phyloP scores from a whole-genome alignment of 1,140 invertebrate species.

The Sarcophaga bullata region DNA sequence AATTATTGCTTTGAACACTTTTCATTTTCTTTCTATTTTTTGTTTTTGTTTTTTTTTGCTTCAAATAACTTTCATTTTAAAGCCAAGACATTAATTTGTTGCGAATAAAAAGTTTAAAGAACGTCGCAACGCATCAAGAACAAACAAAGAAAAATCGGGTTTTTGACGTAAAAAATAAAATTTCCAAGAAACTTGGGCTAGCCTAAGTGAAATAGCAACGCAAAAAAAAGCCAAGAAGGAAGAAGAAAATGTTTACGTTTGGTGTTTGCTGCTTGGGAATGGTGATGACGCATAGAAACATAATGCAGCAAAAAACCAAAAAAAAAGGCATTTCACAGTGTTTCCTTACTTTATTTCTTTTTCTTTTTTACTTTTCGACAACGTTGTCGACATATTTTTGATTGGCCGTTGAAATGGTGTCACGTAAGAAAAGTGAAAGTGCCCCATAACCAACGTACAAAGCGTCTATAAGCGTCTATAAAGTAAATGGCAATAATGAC shows the following conservation, averaged over 20 bases:
- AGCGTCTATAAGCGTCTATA: not conserved
- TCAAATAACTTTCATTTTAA: not conserved
- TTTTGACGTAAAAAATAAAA: no score
- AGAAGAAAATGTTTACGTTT: not conserved
- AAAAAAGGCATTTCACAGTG: no score
- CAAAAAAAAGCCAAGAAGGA: no score
- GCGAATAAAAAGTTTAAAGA: not conserved
- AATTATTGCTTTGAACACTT: no score
- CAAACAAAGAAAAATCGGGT: not conserved
- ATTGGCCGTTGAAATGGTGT: conserved; percentile 10
- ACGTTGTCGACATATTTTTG: not conserved
- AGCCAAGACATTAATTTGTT: conserved; percentile 9
- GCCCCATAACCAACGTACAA: not conserved
- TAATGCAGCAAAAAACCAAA: not conserved
- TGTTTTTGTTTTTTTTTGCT: no score
- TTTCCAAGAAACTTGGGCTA: no score
- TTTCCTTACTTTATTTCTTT: not conserved
- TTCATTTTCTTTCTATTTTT: no score
- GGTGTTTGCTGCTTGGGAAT: not conserved
- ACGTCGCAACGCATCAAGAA: conserved; percentile 9
- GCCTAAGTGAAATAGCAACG: not conserved
- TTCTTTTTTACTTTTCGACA: not conserved
- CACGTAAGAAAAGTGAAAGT: conserved; percentile 21
- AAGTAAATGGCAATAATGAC: not conserved
- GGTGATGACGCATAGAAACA: not conserved